These are phyloP conservation scores for Porites lobata DNA, from an alignment of 92 coral and sea anemone genomes.

Conservation along the genomic window DNA sequence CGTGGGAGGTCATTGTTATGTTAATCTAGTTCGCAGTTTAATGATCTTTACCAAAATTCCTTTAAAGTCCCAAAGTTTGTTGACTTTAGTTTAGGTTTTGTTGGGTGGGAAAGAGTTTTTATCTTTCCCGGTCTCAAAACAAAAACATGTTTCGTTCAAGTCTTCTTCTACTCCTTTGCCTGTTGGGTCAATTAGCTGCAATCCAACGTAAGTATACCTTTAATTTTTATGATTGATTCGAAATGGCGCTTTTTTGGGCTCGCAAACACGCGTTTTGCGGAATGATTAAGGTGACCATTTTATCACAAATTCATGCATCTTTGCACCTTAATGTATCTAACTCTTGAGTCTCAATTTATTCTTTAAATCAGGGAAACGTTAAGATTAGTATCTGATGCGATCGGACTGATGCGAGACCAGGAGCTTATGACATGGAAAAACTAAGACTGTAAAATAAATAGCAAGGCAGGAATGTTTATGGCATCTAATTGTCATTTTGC, in stretches of 20 bases:
- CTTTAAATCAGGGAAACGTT: too few species aligned
- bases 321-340: not conserved
- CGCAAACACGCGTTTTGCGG: not conserved
- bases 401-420: too few species aligned
- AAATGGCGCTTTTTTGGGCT: not conserved
- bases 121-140: conserved; percentile 45
- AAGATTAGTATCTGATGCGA: too few species aligned
- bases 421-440: too few species aligned
- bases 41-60: conserved; percentile 2
- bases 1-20: conserved; percentile 58
- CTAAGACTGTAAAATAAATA: too few species aligned
- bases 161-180: conserved; percentile 17
- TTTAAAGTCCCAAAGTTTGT: conserved; percentile 41
- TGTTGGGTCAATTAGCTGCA: conserved; percentile 4
- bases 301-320: too few species aligned
- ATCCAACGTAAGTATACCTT: conserved; percentile 21
- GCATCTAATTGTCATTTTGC: too few species aligned
- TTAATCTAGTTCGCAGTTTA: conserved; percentile 17
- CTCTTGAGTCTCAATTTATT: not conserved
- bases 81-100: conserved; percentile 41
- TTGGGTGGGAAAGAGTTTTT: conserved; percentile 38
- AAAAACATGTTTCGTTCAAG: conserved; percentile 25
- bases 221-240: not conserved
- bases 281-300: not conserved
- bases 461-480: too few species aligned